Conservation (phyloP, 2,797 vertebrate genomes). For the Onychomys arenicola region DNA sequence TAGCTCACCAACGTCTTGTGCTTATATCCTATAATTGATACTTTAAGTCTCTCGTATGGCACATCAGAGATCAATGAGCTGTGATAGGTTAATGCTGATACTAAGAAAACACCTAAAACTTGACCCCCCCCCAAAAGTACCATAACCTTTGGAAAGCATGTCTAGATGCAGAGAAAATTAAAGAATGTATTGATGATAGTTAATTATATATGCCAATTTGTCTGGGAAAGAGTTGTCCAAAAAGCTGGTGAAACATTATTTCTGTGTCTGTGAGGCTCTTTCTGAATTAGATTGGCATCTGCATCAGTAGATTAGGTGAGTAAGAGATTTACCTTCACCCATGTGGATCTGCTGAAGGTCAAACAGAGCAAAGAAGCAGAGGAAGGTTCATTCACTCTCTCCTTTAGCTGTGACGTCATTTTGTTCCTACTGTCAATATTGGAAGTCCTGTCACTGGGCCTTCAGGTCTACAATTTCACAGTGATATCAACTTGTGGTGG, state of each 20-base stretch:
- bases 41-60: not conserved
- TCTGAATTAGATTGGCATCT: not conserved
- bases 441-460: not conserved
- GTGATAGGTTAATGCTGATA: not conserved
- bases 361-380: not conserved
- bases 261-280: not conserved
- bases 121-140: conserved; percentile 47
- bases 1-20: not conserved
- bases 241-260: not conserved
- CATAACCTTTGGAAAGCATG: conserved; percentile 78
- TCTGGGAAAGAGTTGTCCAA: not conserved
- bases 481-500: not conserved
- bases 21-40: not conserved
- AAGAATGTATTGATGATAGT: not conserved
- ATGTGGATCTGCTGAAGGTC: rapidly evolving
- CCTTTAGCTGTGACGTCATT: not conserved
- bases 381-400: not conserved
- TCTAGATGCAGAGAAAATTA: conserved; percentile 70
- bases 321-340: not conserved
- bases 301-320: not conserved
- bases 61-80: not conserved
- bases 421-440: not conserved
- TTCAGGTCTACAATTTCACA: not conserved
- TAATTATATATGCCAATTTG: not conserved
- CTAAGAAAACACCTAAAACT: not conserved